Evolutionary conservation across 2,888 invertebrate genomes (phyloP), one percentile per base, ranked within the genome.

Genomic region (Phalera bucephala): DNA sequence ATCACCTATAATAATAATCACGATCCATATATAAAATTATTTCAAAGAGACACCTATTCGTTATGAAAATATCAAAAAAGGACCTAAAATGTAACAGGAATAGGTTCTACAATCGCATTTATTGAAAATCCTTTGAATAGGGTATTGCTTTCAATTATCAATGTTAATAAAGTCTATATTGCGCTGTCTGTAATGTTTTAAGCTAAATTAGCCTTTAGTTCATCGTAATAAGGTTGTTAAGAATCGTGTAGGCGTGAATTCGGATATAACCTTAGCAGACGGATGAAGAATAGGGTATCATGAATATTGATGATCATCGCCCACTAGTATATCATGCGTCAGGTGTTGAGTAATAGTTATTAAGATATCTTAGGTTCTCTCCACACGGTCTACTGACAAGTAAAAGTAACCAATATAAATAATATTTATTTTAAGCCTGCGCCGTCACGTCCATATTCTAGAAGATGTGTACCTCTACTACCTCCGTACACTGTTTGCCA

Each of bases 271-370:
- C 45, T 42, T 45, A 37, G 28, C 31, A 7, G 29, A 26, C 23
- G n/a, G 23, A 45, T 42, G 30, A 33, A 25, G 31, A 11, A 26
- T 42, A 22, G 22, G 19, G 9, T 32, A 30, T 38, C 10, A 31
- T 36, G 31, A 35, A 40, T 35, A 35, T 32, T 19, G 22, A 40
- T 35, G 34, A 5, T 28, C 31, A 39, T 21, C 59, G 41, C 54
- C 59, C 55, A 58, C 55, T 11, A 9, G 2, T 8, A 28, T 9
- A 15, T 14, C 3, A 28, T 28, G 9, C 15, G 9, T 28, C 28
- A 25, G 25, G 25, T 25, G 25, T 25, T 25, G 25, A 25, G 12
- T 25, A 25, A 25, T 25, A 25, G 0, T 12, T 25, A 3, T n/a
- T n/a, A n/a, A n/a, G n/a, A 6, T 17, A 25, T 12, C 12, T 4